Evolutionary conservation across 2,797 vertebrate species (phyloP).

Genomic region (Cossypha caffra): DNA sequence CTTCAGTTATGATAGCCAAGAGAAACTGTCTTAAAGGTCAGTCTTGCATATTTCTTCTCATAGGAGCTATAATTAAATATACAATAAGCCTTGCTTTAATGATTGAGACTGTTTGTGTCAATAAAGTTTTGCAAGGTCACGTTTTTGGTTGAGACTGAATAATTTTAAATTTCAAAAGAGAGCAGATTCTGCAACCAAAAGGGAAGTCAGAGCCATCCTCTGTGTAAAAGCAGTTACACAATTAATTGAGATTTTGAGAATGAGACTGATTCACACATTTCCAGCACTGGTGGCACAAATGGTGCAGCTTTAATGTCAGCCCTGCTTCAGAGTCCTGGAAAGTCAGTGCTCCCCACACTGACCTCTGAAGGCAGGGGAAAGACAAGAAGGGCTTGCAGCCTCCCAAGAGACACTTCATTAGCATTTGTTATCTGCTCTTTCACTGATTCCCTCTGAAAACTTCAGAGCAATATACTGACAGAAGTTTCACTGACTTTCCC

Average conservation of each 20-base stretch:
- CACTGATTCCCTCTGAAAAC: slow-evolving; percentile 12
- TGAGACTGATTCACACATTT: background rate
- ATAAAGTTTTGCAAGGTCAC: background rate
- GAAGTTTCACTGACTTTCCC: background rate
- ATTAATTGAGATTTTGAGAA: background rate
- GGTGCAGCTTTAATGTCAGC: background rate
- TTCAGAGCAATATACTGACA: background rate
- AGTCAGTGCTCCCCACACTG: background rate
- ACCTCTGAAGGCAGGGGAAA: background rate
- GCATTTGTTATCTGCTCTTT: background rate
- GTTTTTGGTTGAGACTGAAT: background rate
- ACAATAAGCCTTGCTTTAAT: background rate
- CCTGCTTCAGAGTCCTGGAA: background rate
- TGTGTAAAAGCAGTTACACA: background rate
- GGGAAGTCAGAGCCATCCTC: background rate
- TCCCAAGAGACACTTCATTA: background rate
- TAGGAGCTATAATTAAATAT: background rate
- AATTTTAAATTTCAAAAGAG: background rate
- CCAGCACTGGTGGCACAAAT: background rate
- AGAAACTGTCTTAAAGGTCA: background rate
- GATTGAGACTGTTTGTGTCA: background rate
- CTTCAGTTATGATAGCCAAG: background rate
- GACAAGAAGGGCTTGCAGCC: background rate
- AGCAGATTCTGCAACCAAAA: background rate
- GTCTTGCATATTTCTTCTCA: background rate